Evolutionary conservation across 1,140 invertebrate genomes (phyloP), one percentile per base, ranked within the genome.

Genomic region (Phocides pigmalion): DNA sequence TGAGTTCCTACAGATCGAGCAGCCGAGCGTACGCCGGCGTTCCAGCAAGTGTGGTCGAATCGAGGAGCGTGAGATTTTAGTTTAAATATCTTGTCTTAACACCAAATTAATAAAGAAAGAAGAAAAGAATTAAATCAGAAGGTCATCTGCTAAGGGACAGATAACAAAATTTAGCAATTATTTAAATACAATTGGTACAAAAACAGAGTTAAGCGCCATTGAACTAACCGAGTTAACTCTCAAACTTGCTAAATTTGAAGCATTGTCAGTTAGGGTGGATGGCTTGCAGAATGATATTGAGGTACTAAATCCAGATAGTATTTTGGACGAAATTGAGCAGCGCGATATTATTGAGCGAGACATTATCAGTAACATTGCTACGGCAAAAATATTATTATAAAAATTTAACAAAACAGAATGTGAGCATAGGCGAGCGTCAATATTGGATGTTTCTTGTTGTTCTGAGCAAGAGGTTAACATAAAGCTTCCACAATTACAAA

Each of bases 401-500:
- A n/a, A n/a, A n/a, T n/a, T n/a, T n/a, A n/a, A n/a, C n/a, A n/a
- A n/a, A n/a, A n/a, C n/a, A n/a, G n/a, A n/a, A n/a, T n/a, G n/a
- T n/a, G n/a, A n/a, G n/a, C n/a, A n/a, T n/a, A n/a, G n/a, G n/a
- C n/a, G n/a, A n/a, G n/a, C n/a, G n/a, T n/a, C n/a, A n/a, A n/a
- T n/a, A n/a, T n/a, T n/a, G n/a, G n/a, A n/a, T n/a, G n/a, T n/a
- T n/a, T n/a, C n/a, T n/a, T n/a, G n/a, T n/a, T n/a, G n/a, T n/a
- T n/a, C n/a, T n/a, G n/a, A n/a, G 15, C 35, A 37, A 12, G 35
- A 37, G 3, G 1, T 37, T 37, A 37, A 4, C 35, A 37, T 37
- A 12, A 37, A 12, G 14, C 35, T 37, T 37, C 75, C 71, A 22
- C 66, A 73, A 58, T 84, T 85, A 39, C 66, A 73, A 61, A 68